These are phyloP conservation scores for Solea solea DNA, from an alignment of 2,113 vertebrate species.

Conservation along the genomic window DNA sequence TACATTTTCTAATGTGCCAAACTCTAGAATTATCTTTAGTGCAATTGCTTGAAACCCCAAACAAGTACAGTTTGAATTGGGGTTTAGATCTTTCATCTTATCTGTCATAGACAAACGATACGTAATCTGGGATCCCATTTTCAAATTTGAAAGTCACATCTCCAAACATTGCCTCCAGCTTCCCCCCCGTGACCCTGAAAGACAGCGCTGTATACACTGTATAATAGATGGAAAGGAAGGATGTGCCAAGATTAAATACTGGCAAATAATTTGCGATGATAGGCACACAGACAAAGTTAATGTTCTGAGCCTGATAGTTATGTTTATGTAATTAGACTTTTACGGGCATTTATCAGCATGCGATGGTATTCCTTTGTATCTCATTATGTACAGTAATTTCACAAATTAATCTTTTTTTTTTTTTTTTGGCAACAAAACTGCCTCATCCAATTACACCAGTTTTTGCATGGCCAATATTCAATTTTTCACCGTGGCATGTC, in stretches of 20 bases:
- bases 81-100: no score
- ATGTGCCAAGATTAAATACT: slow-evolving; percentile 23
- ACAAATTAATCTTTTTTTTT: slow-evolving; percentile 56
- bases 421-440: slow-evolving; percentile 43
- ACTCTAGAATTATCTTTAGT: no score
- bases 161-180: no score
- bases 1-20: no score
- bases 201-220: no score
- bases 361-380: slow-evolving; percentile 47
- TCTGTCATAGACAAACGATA: no score
- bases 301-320: slow-evolving; percentile 46
- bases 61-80: no score
- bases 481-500: slow-evolving; percentile 50
- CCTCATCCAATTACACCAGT: slow-evolving; percentile 66
- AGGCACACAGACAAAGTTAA: slow-evolving; percentile 19
- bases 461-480: slow-evolving; percentile 61
- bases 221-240: no score
- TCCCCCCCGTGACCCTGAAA: no score
- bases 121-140: no score
- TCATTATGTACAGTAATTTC: slow-evolving; percentile 57
- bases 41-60: no score
- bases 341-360: slow-evolving; percentile 41
- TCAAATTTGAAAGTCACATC: no score
- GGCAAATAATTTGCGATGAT: slow-evolving; percentile 37
- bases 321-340: slow-evolving; percentile 53